Evolutionary conservation across 2,113 vertebrate genomes (phyloP).

Genomic region (Mormyrus lacerda): DNA sequence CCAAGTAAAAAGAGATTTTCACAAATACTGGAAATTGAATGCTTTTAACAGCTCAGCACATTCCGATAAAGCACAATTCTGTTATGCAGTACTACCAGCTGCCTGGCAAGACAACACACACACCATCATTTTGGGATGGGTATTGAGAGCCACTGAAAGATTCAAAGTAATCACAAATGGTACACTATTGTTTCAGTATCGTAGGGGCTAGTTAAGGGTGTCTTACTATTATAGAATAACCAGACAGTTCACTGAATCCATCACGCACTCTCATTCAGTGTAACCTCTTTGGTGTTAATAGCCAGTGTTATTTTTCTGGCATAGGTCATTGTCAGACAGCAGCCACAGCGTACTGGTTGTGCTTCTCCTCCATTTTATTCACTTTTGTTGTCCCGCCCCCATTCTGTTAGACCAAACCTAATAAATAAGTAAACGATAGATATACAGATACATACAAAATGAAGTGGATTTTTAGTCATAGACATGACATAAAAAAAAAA

Average conservation of each 20-base stretch:
- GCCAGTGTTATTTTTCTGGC: background rate
- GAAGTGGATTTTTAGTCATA: slow-evolving; percentile 8
- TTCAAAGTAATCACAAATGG: background rate
- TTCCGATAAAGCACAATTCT: too few relatives aligned
- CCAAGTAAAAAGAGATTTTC: background rate
- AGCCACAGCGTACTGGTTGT: slow-evolving; percentile 32
- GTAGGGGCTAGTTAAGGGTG: background rate
- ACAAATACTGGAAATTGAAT: background rate
- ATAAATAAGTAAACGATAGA: slow-evolving; percentile 51
- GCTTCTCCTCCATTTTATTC: slow-evolving; percentile 47
- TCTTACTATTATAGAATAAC: background rate
- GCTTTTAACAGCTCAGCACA: background rate
- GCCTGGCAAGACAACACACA: background rate
- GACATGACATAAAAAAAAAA: slow-evolving; percentile 8
- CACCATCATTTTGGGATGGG: background rate
- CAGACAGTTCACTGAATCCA: background rate
- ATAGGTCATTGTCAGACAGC: background rate
- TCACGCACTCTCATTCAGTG: background rate
- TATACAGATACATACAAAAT: slow-evolving; percentile 14
- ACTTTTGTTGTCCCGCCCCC: slow-evolving; percentile 30
- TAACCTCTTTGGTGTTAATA: background rate
- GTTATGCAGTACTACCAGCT: background rate
- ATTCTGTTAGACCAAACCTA: slow-evolving; percentile 45
- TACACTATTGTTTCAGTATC: background rate
- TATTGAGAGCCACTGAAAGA: background rate